Conservation (phyloP, 2,888 invertebrate genomes). For the Cephus nigrinus region DNA sequence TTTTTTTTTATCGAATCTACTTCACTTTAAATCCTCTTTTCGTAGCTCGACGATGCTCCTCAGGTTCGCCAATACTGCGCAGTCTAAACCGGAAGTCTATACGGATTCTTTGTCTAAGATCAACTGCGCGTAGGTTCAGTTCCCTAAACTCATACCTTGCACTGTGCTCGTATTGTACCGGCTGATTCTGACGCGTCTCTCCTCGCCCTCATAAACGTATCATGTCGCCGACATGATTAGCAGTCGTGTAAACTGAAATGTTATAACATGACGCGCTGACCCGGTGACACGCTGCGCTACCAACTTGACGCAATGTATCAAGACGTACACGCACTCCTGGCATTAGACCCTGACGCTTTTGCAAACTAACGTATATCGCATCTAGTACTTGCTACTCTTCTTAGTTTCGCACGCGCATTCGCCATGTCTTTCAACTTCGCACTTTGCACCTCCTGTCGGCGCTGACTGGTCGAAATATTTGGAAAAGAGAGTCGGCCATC, state of each 20-base stretch:
- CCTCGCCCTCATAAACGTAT: constrained; percentile 6
- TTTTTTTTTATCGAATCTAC: constrained; percentile 53
- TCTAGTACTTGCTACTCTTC: background rate
- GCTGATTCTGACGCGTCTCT: background rate
- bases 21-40: constrained; percentile 28
- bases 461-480: background rate
- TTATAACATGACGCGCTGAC: constrained; percentile 55
- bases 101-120: background rate
- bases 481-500: background rate
- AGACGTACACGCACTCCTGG: constrained; percentile 54
- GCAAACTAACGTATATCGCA: constrained; percentile 13
- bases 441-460: constrained; percentile 25
- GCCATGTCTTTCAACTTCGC: background rate
- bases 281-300: constrained; percentile 52
- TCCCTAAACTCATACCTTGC: background rate
- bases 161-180: background rate
- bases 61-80: background rate
- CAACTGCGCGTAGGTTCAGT: background rate
- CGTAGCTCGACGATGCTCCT: background rate
- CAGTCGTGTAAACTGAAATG: constrained; percentile 64
- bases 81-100: background rate
- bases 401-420: background rate
- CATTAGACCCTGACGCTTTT: constrained; percentile 31
- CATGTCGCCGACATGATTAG: constrained; percentile 53
- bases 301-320: constrained; percentile 58